These are phyloP conservation scores for rat (Rattus norvegicus) DNA, from an alignment of 2,113 vertebrate species.

Conservation along the genomic window GRCr8 NC_086023.1:46707501-46708000, in stretches of 20 bases:
- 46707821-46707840: not conserved
- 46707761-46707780: not conserved
- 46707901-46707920: not conserved
- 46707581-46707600: not conserved
- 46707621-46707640: not conserved
- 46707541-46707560: not conserved
- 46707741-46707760: not conserved
- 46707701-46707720: not conserved
- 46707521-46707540: not conserved
- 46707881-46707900: not conserved
- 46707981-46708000: not conserved
- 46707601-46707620: not conserved
- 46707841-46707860: not conserved
- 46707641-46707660: not conserved
- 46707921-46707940: not conserved
- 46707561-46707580: not conserved
- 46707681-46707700: no score
- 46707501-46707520: not conserved
- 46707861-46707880: not conserved
- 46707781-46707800: no score
- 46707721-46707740: not conserved
- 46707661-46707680: not conserved
- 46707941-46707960: not conserved
- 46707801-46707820: not conserved
- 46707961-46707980: not conserved